Evolutionary conservation across 2,113 vertebrate species (phyloP).

Genomic region (Erythrocebus patas): DNA sequence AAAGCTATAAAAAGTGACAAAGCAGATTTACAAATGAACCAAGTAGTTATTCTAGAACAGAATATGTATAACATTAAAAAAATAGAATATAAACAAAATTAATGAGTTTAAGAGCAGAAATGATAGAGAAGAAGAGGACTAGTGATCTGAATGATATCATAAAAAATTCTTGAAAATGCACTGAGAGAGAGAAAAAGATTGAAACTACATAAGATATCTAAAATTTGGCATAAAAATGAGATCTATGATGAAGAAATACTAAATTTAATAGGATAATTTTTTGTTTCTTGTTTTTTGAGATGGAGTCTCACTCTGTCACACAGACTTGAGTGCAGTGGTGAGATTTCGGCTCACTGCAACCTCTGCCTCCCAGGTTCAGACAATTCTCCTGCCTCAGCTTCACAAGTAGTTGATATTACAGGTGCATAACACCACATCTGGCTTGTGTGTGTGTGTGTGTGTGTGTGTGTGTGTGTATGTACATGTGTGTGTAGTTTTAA

Average conservation of each 20-base stretch:
- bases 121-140: background rate
- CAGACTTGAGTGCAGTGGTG: no score
- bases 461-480: no score
- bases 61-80: background rate
- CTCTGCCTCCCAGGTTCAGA: no score
- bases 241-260: background rate
- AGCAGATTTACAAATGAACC: background rate
- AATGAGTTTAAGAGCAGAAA: background rate
- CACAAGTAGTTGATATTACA: no score
- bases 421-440: no score
- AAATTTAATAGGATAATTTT: no score
- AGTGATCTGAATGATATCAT: background rate
- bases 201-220: background rate
- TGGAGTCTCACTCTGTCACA: no score
- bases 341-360: no score
- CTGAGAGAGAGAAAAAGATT: background rate
- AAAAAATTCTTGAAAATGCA: background rate
- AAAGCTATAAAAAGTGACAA: background rate
- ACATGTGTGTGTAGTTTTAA: no score
- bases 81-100: background rate
- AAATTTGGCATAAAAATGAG: background rate
- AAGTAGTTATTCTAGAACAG: background rate
- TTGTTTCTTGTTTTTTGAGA: no score
- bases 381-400: no score
- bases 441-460: no score